Evolutionary conservation across 2,888 invertebrate genomes (phyloP).

Genomic region (Temnothorax ravouxi): DNA sequence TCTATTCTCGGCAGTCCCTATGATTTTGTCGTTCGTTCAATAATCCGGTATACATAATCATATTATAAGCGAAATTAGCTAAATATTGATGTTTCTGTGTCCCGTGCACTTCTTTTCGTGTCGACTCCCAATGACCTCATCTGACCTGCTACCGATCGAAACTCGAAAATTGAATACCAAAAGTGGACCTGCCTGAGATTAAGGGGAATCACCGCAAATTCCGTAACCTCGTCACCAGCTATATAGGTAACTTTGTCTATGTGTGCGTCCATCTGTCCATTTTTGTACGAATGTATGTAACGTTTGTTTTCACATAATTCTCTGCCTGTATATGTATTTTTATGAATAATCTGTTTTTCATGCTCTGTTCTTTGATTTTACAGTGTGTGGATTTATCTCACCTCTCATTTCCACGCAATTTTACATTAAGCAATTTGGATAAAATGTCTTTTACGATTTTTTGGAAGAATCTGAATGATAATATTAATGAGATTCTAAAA

Average conservation of each 20-base stretch:
- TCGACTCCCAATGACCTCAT: conserved; percentile 84
- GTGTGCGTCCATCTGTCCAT: conserved; percentile 77
- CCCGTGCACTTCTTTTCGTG: conserved; percentile 86
- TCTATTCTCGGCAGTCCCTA: conserved; percentile 70
- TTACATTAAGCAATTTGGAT: conserved; percentile 1
- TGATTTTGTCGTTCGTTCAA: conserved; percentile 55
- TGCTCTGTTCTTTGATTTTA: background rate
- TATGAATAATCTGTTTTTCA: conserved; percentile 18
- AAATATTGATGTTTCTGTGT: conserved; percentile 86
- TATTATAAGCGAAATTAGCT: conserved; percentile 78
- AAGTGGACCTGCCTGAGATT: conserved; percentile 99
- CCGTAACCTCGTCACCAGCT: conserved; percentile 99
- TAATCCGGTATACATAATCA: conserved; percentile 62
- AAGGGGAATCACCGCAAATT: conserved; percentile 99
- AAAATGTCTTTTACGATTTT: background rate
- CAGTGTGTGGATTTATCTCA: conserved; percentile 5
- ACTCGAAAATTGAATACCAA: conserved; percentile 83
- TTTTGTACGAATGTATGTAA: conserved; percentile 72
- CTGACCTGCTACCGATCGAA: conserved; percentile 82
- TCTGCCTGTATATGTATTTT: conserved; percentile 56
- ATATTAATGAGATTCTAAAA: background rate
- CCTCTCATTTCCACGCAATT: background rate
- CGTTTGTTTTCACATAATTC: conserved; percentile 46
- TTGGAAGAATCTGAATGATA: background rate
- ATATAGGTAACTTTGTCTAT: conserved; percentile 94